Evolutionary conservation across 1,140 invertebrate species (phyloP), one percentile per base, ranked within the genome.

Genomic region (Harpegnathos saltator): DNA sequence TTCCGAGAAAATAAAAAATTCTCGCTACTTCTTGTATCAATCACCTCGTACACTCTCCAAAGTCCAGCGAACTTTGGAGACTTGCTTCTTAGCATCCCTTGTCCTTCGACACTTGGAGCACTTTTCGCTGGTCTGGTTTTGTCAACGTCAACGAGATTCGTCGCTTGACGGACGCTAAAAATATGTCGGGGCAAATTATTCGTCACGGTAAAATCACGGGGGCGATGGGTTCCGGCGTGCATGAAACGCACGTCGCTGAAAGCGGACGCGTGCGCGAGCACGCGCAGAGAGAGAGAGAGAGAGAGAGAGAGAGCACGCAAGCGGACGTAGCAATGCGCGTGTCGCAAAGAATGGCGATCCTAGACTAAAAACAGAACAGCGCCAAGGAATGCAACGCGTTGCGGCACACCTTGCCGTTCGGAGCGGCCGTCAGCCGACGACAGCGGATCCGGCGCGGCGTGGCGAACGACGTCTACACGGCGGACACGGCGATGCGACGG

Each of bases 301-400:
- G n/a, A n/a, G n/a, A n/a, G n/a, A n/a, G n/a, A 7, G 52, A 63
- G 69, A 81, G 75, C 82, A 74, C 74, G 89, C 69, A 65, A 77
- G 85, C 83, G 74, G 62, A 83, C 85, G 91, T 87, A 90, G 90
- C 89, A 87, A 80, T 80, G 91, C 92, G 92, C 90, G 92, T 92
- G 92, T 92, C 92, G 90, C 92, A 91, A 93, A 93, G 92, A 93
- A 93, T 93, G 91, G 89, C 89, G 84, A 88, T 93, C 92, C 91
- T 93, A 92, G 92, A 93, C 93, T 93, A 93, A 93, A 93, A 93
- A 93, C 92, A 90, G 91, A 92, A 93, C 93, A 93, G 91, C 91
- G 71, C 86, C 85, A 88, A 91, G 92, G 93, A 93, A 93, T 93
- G 92, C 91, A 92, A 90, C 90, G 90, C 65, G 26, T 92, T 92